A percentile compares a stretch with the other conserved stretches of the same genome.
These are phyloP conservation scores for Tetragnatha versicolor DNA, from an alignment of 1,140 invertebrate species.

Conservation along the genomic window DNA sequence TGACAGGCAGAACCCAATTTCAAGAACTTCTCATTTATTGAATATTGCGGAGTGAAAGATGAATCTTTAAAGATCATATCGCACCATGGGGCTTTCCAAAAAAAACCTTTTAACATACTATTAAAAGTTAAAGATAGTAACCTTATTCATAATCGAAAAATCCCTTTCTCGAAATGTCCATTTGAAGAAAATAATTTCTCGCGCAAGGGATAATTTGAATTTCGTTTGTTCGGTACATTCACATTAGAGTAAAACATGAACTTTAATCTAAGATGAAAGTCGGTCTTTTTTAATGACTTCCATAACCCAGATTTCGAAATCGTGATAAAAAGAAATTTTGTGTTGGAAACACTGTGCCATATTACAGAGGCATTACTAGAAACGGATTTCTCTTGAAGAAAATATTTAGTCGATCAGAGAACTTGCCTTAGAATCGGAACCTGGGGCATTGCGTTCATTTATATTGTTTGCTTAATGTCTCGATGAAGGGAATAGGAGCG, in stretches of 20 bases:
- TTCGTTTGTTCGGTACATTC: constrained; percentile 2
- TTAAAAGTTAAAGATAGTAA: constrained; percentile 35
- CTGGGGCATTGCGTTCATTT: neutral
- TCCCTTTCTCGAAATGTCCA: neutral
- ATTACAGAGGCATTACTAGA: constrained; percentile 19
- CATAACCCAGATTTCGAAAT: constrained; percentile 25
- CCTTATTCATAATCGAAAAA: constrained; percentile 1
- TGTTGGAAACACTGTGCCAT: neutral
- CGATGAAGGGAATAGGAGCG: neutral
- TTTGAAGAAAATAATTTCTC: constrained; percentile 27
- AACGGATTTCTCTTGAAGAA: neutral
- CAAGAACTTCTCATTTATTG: neutral
- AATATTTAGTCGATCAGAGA: neutral
- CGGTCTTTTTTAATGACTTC: constrained; percentile 33
- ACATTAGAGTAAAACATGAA: constrained; percentile 11
- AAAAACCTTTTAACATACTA: constrained; percentile 8
- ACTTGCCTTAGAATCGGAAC: neutral
- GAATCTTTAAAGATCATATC: constrained; percentile 20
- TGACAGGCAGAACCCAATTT: neutral
- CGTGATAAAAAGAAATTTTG: constrained; percentile 27
- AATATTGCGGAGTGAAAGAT: neutral
- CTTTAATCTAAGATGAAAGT: constrained; percentile 23
- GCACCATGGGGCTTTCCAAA: neutral
- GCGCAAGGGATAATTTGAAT: constrained; percentile 8
- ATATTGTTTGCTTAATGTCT: neutral